These are phyloP conservation scores for Suncus etruscus DNA, from an alignment of 2,113 vertebrate species.

Conservation along the genomic window DNA sequence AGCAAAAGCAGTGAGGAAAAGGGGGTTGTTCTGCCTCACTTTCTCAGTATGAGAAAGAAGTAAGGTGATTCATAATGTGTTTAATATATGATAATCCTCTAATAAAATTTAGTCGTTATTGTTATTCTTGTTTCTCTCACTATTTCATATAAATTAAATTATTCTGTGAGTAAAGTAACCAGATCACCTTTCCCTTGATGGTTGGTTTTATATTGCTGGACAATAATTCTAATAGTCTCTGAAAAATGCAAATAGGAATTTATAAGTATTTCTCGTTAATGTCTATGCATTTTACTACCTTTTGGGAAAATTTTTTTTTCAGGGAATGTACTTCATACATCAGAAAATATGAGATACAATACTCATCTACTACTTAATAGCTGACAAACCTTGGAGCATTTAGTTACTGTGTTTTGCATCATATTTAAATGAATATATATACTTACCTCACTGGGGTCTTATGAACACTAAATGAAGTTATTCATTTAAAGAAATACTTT, in stretches of 20 bases:
- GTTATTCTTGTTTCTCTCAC: neutral
- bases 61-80: neutral
- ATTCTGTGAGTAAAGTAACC: neutral
- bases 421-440: neutral
- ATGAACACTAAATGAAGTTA: neutral
- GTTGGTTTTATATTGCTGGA: neutral
- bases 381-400: neutral
- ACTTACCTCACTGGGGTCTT: neutral
- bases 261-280: neutral
- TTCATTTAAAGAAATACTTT: neutral
- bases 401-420: neutral
- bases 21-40: neutral
- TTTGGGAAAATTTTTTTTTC: neutral
- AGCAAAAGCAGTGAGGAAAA: neutral
- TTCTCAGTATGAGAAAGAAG: neutral
- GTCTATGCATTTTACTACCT: neutral
- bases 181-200: neutral
- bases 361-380: neutral
- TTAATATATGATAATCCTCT: neutral
- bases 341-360: neutral
- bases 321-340: neutral
- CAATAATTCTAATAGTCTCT: slow-evolving; percentile 14
- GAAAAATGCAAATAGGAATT: neutral
- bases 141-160: neutral
- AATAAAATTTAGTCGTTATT: neutral